Evolutionary conservation across 2,113 vertebrate species (phyloP), one percentile per base, ranked within the genome.

Genomic region (Pavo muticus): DNA sequence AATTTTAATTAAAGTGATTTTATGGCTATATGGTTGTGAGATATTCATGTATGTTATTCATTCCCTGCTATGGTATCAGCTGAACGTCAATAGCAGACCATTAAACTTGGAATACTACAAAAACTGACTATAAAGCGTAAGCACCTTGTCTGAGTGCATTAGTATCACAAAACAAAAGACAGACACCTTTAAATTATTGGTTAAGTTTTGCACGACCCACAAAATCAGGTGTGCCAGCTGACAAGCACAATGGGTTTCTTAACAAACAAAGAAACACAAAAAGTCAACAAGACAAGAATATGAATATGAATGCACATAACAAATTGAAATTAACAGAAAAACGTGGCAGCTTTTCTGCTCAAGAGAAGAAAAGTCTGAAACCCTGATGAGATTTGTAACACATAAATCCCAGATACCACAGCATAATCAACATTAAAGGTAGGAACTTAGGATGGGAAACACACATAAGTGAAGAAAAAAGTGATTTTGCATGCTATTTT

Each of bases 141-240:
- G 68, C 56, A 54, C 84, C 81, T 87, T 87, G 57, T 81, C 73
- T 74, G n/a, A 5, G 44, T 8, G 14, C 19, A 50, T 87, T 40
- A 79, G 45, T 27, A n/a, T 61, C 71, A 90, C 29, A 30, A 30
- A 87, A 88, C 65, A n/a, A 52, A 57, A 87, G 57, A 60, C 84
- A 80, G 35, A 44, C 44, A 50, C 35, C 68, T 78, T 56, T 63
- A 45, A 75, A 70, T 86, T 59, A 65, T 14, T 21, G 37, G 71
- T 93, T 70, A 76, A 79, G 2, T 56, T 75, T 47, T 65, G 11
- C n/a, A 85, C 91, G 90, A 88, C 32, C 64, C 67, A 39, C 23
- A n/a, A 40, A 74, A 23, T 32, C 3, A 2, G 3, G 9, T 32
- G 8, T 47, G 52, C 32, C 69, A 45, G 29, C 37, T 64, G 67